Percentiles rank a stretch among this genome's conserved stretches.
Evolutionary conservation across 2,113 vertebrate genomes (phyloP).

Genomic region (Eudyptes chrysolophus): DNA sequence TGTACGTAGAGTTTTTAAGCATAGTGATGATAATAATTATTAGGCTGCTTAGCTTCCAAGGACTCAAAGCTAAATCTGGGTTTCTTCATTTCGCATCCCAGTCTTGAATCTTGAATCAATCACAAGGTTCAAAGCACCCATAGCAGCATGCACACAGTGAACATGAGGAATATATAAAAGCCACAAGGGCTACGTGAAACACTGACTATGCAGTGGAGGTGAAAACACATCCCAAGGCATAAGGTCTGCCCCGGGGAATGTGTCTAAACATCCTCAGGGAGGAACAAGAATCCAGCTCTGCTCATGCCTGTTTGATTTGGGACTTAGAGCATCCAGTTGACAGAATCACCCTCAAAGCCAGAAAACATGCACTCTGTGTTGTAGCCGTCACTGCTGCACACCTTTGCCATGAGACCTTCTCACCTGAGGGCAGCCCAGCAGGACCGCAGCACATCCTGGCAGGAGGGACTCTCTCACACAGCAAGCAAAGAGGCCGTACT

Average conservation of each 20-base stretch:
- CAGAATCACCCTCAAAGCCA: not conserved
- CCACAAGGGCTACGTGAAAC: not conserved
- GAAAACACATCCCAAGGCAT: not conserved
- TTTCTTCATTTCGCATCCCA: not conserved
- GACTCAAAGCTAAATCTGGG: not conserved
- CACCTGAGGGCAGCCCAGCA: not conserved
- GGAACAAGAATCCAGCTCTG: not conserved
- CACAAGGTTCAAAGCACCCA: not conserved
- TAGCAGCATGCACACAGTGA: accelerated
- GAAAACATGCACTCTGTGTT: not conserved
- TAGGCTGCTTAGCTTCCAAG: not conserved
- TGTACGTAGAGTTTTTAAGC: not conserved
- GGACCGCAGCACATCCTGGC: not conserved
- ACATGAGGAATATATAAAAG: not conserved
- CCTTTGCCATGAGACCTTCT: not conserved
- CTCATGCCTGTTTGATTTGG: not conserved
- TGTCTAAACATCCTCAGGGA: not conserved
- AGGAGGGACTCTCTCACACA: not conserved
- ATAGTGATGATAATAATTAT: not conserved
- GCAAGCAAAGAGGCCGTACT: not conserved
- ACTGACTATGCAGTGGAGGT: accelerated
- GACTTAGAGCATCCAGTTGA: not conserved
- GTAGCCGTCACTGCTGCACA: not conserved
- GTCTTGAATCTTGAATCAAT: not conserved
- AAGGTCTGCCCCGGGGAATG: not conserved